Evolutionary conservation across 2,113 vertebrate genomes (phyloP), one percentile per base, ranked within the genome.

Genomic region (Carettochelys insculpta): DNA sequence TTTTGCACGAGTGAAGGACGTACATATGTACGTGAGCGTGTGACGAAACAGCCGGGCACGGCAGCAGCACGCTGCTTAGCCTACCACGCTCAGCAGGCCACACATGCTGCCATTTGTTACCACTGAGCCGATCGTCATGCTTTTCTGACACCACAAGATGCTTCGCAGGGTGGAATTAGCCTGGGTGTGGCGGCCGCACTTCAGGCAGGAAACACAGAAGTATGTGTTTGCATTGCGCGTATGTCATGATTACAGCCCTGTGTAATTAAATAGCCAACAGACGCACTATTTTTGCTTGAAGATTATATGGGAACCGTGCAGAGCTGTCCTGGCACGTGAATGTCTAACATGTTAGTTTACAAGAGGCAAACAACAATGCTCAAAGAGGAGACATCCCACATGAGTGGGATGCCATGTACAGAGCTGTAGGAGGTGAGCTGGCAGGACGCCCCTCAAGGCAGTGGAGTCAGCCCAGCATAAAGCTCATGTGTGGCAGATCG

Each of bases 401-500:
- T 87, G 0, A 3, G 51, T 48, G 20, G 0, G 0, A 47, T 0
- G 0, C 3, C 0, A 4, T 29, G 3, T 25, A 1, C 1, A 19
- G 53, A 29, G 4, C 1, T 0, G 0, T 17, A 2, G 65, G 65
- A 50, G 29, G 41, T 17, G 83, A 82, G 22, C 50, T 43, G 38
- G 34, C 25, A 56, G 71, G 83, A 16, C 7, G 61, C 53, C 53
- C 22, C 8, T 9, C 22, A 27, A 9, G 25, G 11, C 54, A 56
- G 9, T 56, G 25, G 10, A 56, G 54, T 56, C 54, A 27, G 54
- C 11, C 25, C 25, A 51, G n/a, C 24, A 38, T 4, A 45, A 45
- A 84, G 19, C 17, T 29, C 25, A 5, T 11, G 13, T 27, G 52
- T 45, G 34, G 68, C 41, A 51, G 51, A 10, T 5, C 13, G 25